These are phyloP conservation scores for Catharus fuscescens DNA, from an alignment of 2,113 vertebrate species.

Conservation along the genomic window DNA sequence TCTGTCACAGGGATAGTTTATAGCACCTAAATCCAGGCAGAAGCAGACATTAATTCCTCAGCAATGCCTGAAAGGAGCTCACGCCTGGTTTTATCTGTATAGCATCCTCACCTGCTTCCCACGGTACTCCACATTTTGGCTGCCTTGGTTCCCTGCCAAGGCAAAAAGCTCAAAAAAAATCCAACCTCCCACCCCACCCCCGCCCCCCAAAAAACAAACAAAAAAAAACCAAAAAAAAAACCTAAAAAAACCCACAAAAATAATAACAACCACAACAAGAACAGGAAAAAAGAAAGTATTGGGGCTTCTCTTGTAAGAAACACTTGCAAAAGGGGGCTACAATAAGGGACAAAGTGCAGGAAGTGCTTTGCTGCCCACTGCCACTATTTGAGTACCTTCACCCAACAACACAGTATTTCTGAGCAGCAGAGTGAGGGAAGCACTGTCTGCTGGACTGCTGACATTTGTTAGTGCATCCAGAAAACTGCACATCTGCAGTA, in stretches of 20 bases:
- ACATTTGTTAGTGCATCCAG: not conserved
- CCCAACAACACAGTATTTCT: not conserved
- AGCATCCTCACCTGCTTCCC: not conserved
- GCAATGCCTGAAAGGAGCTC: not conserved
- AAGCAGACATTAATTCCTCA: not conserved
- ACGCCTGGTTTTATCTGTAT: rapidly evolving
- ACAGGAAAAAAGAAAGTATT: rapidly evolving
- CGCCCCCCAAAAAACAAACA: too few species aligned
- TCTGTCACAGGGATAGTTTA: not conserved
- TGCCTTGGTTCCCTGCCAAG: not conserved
- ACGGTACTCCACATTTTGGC: not conserved
- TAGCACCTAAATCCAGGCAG: not conserved
- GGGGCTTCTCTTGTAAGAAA: not conserved
- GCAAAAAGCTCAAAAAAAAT: not conserved
- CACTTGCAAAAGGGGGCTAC: not conserved
- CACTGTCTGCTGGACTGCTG: not conserved
- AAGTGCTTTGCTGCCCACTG: not conserved
- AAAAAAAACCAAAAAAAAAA: too few species aligned
- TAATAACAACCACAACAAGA: too few species aligned
- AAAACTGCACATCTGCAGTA: not conserved
- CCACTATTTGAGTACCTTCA: rapidly evolving
- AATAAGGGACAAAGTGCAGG: rapidly evolving
- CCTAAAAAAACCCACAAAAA: too few species aligned
- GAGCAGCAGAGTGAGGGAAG: not conserved
- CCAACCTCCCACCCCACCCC: too few species aligned